Evolutionary conservation across 37 sponge, comb jelly and placozoan species (phyloP).

Genomic region (Agelas oroides): DNA sequence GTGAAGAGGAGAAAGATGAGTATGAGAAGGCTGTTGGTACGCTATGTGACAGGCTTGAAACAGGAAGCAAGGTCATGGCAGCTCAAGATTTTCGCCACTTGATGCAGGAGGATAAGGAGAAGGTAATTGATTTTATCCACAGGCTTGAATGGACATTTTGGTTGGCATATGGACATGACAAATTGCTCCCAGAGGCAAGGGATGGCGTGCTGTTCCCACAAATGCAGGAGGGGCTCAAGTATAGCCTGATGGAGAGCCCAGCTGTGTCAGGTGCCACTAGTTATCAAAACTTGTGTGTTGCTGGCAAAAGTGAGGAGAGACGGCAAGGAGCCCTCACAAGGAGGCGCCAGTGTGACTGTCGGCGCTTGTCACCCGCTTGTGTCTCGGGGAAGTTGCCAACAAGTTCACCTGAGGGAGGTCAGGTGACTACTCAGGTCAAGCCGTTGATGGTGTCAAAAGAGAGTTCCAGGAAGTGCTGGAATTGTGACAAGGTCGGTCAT

Average conservation of each 20-base stretch:
- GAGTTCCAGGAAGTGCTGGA: constrained; percentile 6
- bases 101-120: constrained; percentile 28
- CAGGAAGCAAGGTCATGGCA: constrained; percentile 43
- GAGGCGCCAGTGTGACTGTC: no score
- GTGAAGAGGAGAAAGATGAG: constrained; percentile 12
- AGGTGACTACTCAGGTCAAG: no score
- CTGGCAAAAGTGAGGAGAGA: no score
- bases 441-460: no score
- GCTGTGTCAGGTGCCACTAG: constrained; percentile 55
- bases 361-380: no score
- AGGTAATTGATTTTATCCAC: constrained; percentile 42
- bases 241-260: constrained; percentile 25
- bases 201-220: constrained; percentile 34
- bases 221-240: constrained; percentile 39
- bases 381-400: no score
- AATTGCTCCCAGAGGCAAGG: constrained; percentile 24
- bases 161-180: constrained; percentile 49
- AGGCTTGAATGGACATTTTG: constrained; percentile 42
- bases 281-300: constrained; percentile 34
- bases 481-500: constrained; percentile 18
- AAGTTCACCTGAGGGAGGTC: no score
- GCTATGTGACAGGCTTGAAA: constrained; percentile 42
- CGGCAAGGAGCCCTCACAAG: no score
- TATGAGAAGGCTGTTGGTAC: neutral
- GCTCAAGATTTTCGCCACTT: constrained; percentile 70